Evolutionary conservation across 2,888 invertebrate genomes (phyloP).

Genomic region (Drosophila tanythrix): DNA sequence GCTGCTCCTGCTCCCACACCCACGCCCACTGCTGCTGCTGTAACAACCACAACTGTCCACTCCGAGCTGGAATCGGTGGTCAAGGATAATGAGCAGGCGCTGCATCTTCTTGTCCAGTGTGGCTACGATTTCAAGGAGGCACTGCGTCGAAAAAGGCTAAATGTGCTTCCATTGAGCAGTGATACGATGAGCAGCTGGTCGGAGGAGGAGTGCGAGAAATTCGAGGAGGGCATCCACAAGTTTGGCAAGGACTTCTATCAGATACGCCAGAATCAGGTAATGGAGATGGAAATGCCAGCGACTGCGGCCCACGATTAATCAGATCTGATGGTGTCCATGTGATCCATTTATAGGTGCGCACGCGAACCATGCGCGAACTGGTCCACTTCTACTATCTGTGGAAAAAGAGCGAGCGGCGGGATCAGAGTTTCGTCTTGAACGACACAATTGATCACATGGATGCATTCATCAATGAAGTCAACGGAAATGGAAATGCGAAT

Average conservation of each 20-base stretch:
- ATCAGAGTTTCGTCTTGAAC: conserved; percentile 85
- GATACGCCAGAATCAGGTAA: conserved; percentile 95
- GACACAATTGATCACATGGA: conserved; percentile 84
- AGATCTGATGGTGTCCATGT: conserved; percentile 13
- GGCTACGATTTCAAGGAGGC: conserved; percentile 98
- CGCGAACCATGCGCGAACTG: conserved; percentile 97
- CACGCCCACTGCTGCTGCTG: neutral
- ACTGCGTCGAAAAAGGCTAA: conserved; percentile 91
- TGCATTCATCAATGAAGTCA: conserved; percentile 81
- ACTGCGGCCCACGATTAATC: conserved; percentile 11
- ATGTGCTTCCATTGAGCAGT: conserved; percentile 89
- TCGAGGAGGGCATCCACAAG: conserved; percentile 96
- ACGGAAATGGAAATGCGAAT: conserved; percentile 24
- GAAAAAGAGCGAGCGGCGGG: conserved; percentile 99
- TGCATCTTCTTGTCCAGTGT: conserved; percentile 95
- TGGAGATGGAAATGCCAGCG: conserved; percentile 12
- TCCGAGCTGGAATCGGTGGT: conserved; percentile 65
- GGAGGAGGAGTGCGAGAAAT: conserved; percentile 98
- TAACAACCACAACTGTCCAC: neutral
- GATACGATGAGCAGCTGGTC: conserved; percentile 96
- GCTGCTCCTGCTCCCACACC: conserved; percentile 1
- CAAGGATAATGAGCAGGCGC: conserved; percentile 93
- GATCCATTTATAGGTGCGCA: conserved; percentile 87
- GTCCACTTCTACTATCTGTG: conserved; percentile 98
- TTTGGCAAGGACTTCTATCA: conserved; percentile 98